Evolutionary conservation across 2,888 invertebrate species (phyloP).

Genomic region (Sphaeridia pumilis): DNA sequence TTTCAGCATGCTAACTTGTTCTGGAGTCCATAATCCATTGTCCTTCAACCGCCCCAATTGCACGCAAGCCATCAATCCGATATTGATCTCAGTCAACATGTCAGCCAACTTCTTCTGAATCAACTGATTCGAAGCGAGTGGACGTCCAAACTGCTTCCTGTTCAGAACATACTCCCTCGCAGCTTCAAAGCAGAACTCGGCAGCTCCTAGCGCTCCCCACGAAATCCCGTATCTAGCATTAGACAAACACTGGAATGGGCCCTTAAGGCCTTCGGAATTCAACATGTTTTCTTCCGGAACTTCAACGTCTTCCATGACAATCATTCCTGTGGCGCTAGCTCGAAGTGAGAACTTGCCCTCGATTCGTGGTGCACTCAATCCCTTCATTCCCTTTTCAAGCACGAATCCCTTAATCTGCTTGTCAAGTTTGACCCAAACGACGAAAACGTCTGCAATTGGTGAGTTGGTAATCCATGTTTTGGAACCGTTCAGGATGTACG

Average conservation of each 20-base stretch:
- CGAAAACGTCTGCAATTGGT: slow-evolving; percentile 81
- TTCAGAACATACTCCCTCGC: slow-evolving; percentile 86
- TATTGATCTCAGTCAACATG: slow-evolving; percentile 85
- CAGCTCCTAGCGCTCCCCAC: slow-evolving; percentile 94
- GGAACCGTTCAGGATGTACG: slow-evolving; percentile 67
- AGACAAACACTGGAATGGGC: slow-evolving; percentile 91
- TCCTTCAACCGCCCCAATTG: slow-evolving; percentile 86
- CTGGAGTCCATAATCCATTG: slow-evolving; percentile 60
- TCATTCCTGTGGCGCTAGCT: slow-evolving; percentile 91
- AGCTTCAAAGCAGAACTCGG: slow-evolving; percentile 79
- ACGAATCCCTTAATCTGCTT: slow-evolving; percentile 80
- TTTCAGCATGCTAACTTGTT: slow-evolving; percentile 94
- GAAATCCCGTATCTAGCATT: slow-evolving; percentile 95
- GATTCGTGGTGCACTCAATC: slow-evolving; percentile 78
- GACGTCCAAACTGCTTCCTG: slow-evolving; percentile 81
- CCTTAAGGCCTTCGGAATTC: slow-evolving; percentile 68
- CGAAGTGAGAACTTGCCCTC: slow-evolving; percentile 77
- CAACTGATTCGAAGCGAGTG: slow-evolving; percentile 91
- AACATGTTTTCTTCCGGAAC: slow-evolving; percentile 89
- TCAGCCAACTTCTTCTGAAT: slow-evolving; percentile 96
- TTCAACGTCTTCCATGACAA: slow-evolving; percentile 87
- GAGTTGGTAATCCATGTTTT: slow-evolving; percentile 78
- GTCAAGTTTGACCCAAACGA: slow-evolving; percentile 82
- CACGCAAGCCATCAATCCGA: slow-evolving; percentile 77
- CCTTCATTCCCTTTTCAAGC: slow-evolving; percentile 67